These are phyloP conservation scores for Tetrapedia diversipes DNA, from an alignment of 2,888 invertebrate species.

Conservation along the genomic window DNA sequence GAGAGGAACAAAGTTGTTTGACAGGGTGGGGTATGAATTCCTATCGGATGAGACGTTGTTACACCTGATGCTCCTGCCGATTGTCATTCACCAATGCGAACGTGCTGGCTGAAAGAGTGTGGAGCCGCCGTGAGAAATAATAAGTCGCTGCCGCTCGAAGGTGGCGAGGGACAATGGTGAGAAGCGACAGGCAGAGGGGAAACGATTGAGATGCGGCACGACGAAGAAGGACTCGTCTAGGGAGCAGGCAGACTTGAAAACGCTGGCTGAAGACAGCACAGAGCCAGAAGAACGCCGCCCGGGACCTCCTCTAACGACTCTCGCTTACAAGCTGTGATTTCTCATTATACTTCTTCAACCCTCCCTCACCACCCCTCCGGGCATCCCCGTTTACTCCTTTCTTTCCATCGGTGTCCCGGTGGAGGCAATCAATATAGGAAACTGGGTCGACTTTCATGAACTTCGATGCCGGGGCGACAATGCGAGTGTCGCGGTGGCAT, in stretches of 20 bases:
- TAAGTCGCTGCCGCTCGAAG: constrained; percentile 56
- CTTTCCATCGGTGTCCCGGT: constrained; percentile 35
- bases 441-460: constrained; percentile 52
- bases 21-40: background rate
- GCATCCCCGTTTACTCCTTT: constrained; percentile 51
- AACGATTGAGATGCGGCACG: constrained; percentile 72
- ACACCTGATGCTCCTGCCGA: constrained; percentile 36
- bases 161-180: constrained; percentile 35
- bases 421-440: constrained; percentile 55
- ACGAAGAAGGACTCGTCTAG: constrained; percentile 66
- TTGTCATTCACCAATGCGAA: constrained; percentile 22
- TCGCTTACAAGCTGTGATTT: constrained; percentile 72
- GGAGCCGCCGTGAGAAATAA: constrained; percentile 54
- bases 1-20: background rate
- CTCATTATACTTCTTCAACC: constrained; percentile 66
- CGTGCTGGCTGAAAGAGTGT: constrained; percentile 20
- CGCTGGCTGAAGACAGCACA: constrained; percentile 52
- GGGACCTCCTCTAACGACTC: constrained; percentile 70
- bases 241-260: constrained; percentile 51
- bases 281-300: constrained; percentile 59
- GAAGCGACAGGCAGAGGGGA: constrained; percentile 23
- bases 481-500: background rate
- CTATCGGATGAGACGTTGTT: constrained; percentile 16
- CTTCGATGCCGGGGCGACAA: constrained; percentile 19
- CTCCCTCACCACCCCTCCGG: constrained; percentile 34